Evolutionary conservation across 2,113 vertebrate species (phyloP), one percentile per base, ranked within the genome.

Genomic region (Pardalotus punctatus): DNA sequence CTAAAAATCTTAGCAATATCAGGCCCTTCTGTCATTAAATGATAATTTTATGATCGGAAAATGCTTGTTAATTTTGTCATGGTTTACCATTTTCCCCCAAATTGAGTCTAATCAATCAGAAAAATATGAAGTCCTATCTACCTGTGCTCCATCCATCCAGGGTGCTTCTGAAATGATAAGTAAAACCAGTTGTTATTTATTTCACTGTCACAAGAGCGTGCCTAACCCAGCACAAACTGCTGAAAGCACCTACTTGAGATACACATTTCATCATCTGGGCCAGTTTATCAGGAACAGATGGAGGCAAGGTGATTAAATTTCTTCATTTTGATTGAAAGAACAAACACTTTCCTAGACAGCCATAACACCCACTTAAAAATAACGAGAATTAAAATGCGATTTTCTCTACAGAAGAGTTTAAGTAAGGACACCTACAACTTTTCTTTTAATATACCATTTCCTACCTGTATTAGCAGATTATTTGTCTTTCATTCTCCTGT

Each of bases 281-380:
- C 56, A 92, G n/a, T 40, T 81, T 65, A 38, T 33, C 65, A 88
- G 43, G 51, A 93, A 90, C 80, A 95, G 88, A 94, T 86, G 88
- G 94, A 90, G 56, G 69, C 40, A 73, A 91, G 87, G 87, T 72
- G 92, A 90, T 94, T 89, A 93, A 87, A 92, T 70, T 47, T 87
- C 65, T 93, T 93, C 71, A 92, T 90, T 86, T 90, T 95, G 86
- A 93, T 69, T 64, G 80, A 88, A 93, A 92, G 80, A 96, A 93
- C 82, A 96, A 92, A 94, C 61, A 71, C 67, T 80, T 88, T 93
- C 71, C 60, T 70, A 58, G 66, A 65, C 50, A 88, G 47, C 67
- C 58, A 24, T 45, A 92, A 92, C 80, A 92, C 53, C 64, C 36
- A 74, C 80, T 88, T 92, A 50, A 92, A 93, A 95, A 94, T 77